Percentiles rank a stretch among this genome's conserved stretches.
phyloP scores from a whole-genome alignment of 2,797 vertebrate species.

The Atherinosoma microstoma region DNA sequence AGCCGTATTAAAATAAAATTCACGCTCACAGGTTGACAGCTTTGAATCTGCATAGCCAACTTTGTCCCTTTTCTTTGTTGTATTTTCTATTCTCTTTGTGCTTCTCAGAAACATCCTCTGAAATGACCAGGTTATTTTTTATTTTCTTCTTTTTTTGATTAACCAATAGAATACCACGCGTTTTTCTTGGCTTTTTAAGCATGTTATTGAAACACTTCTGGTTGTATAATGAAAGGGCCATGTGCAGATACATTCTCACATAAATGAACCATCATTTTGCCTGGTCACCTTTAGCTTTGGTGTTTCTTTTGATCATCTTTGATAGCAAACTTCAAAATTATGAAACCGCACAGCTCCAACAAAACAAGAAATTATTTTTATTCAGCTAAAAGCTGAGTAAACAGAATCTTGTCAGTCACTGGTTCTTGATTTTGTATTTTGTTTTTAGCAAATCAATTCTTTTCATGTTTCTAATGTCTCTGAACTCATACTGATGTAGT shows the following conservation, averaged over 20 bases:
- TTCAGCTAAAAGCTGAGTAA: conserved; percentile 33
- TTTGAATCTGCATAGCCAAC: background rate
- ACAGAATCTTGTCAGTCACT: conserved; percentile 16
- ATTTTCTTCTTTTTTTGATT: conserved; percentile 23
- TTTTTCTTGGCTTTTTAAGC: too few species aligned
- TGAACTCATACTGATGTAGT: background rate
- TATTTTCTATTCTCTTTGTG: background rate
- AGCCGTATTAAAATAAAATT: background rate
- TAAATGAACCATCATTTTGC: conserved; percentile 59
- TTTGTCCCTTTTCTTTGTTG: background rate
- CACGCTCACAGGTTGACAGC: background rate
- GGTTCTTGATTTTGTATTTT: background rate
- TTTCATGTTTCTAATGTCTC: conserved; percentile 3
- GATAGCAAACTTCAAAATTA: conserved; percentile 48
- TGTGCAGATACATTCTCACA: conserved; percentile 41
- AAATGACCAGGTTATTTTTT: background rate
- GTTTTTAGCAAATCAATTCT: conserved; percentile 10
- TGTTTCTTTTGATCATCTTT: conserved; percentile 82
- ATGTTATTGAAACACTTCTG: conserved; percentile 74
- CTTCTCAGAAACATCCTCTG: background rate
- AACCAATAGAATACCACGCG: conserved; percentile 45
- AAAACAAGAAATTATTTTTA: conserved; percentile 24
- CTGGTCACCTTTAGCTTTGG: conserved; percentile 75
- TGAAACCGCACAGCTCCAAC: conserved; percentile 41
- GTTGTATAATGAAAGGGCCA: conserved; percentile 79